phyloP scores from a whole-genome alignment of 2,888 invertebrate genomes.

The Ectemnius continuus region DNA sequence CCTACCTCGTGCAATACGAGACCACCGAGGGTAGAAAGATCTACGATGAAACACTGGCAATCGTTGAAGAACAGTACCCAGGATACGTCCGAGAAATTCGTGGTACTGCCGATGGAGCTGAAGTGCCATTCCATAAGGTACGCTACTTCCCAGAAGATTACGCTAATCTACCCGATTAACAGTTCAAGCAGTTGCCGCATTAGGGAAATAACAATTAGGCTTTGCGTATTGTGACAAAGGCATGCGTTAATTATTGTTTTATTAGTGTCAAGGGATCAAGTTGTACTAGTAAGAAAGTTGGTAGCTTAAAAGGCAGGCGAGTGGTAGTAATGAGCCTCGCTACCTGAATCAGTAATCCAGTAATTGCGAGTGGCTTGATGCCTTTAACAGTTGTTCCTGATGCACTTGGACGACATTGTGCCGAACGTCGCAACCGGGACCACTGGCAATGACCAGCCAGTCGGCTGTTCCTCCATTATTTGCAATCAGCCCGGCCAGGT shows the following conservation, averaged over 20 bases:
- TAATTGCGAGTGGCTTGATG: not conserved
- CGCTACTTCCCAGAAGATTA: not conserved
- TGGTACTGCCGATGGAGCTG: constrained; percentile 91
- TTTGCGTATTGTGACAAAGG: no score
- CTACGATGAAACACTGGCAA: constrained; percentile 87
- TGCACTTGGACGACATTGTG: constrained; percentile 91
- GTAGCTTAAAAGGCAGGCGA: no score
- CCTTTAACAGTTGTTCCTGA: constrained; percentile 86
- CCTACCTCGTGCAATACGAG: constrained; percentile 85
- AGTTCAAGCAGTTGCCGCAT: no score
- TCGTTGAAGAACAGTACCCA: constrained; percentile 85
- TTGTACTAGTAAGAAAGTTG: no score
- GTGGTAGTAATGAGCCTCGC: no score
- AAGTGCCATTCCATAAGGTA: constrained; percentile 91
- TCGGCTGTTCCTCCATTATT: constrained; percentile 89
- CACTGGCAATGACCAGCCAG: constrained; percentile 78
- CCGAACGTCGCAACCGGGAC: constrained; percentile 79
- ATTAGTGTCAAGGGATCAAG: no score
- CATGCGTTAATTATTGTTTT: not conserved
- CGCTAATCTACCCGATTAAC: no score
- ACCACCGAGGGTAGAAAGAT: constrained; percentile 84
- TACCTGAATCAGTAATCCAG: no score
- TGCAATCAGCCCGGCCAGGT: constrained; percentile 85
- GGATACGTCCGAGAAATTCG: constrained; percentile 90
- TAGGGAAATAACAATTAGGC: no score